Conservation (phyloP, 2,797 vertebrate species). For the Sarcoramphus papa region DNA sequence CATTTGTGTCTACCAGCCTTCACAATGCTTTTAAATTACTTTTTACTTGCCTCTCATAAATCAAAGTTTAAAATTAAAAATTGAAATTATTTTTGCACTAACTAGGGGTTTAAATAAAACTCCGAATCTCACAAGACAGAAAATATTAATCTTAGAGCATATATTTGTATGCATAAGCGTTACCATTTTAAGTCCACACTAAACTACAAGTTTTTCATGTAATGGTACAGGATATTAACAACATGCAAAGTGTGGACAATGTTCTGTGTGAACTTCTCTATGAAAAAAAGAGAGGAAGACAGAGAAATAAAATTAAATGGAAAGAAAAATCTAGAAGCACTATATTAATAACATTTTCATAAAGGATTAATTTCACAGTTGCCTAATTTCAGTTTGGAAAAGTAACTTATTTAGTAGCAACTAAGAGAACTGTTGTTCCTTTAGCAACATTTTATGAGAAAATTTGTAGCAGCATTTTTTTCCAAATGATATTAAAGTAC, state of each 20-base stretch:
- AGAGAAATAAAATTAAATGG: not conserved
- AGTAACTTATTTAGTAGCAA: not conserved
- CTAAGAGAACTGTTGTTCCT: not conserved
- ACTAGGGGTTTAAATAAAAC: not conserved
- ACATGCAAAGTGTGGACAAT: not conserved
- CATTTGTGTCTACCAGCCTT: not conserved
- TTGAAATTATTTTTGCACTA: not conserved
- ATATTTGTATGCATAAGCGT: not conserved
- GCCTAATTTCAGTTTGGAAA: not conserved
- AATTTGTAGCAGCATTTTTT: not conserved
- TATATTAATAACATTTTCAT: not conserved
- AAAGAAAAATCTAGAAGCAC: not conserved
- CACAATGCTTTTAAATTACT: not conserved
- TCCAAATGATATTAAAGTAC: not conserved
- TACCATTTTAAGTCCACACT: not conserved
- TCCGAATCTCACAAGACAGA: not conserved
- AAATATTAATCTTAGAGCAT: not conserved
- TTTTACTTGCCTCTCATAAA: not conserved
- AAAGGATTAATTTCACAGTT: not conserved
- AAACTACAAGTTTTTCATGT: not conserved
- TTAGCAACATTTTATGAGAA: not conserved
- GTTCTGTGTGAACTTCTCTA: not conserved
- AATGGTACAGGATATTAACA: not conserved
- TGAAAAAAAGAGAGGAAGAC: not conserved
- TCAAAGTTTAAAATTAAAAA: not conserved